A percentile compares a stretch with the other conserved stretches of the same genome.
phyloP scores from a whole-genome alignment of 2,888 invertebrate genomes.

The Drosophila imparisetae region DNA sequence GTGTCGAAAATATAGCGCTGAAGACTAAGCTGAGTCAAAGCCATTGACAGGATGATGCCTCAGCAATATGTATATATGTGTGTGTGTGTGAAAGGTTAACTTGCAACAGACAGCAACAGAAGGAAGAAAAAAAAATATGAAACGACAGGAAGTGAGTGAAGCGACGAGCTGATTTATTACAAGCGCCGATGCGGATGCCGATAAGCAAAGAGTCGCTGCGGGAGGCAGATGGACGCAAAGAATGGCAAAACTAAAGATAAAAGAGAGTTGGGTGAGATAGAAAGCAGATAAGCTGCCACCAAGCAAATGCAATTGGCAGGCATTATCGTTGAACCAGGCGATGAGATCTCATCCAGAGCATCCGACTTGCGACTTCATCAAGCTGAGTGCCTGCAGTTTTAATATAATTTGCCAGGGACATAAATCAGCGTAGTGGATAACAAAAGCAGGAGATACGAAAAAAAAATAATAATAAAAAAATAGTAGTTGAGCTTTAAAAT shows the following conservation, averaged over 20 bases:
- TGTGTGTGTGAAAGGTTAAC: conserved; percentile 55
- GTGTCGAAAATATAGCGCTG: conserved; percentile 65
- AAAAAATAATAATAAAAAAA: conserved; percentile 21
- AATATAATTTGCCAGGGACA: conserved; percentile 63
- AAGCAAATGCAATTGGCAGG: conserved; percentile 73
- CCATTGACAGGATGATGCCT: conserved; percentile 73
- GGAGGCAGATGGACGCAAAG: conserved; percentile 1
- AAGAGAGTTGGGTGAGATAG: conserved; percentile 4
- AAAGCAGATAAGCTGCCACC: conserved; percentile 31
- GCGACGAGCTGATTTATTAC: conserved; percentile 76
- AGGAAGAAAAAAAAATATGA: conserved; percentile 21
- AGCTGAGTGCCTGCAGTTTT: conserved; percentile 69
- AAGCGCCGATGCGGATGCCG: conserved; percentile 59
- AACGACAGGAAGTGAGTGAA: conserved; percentile 46
- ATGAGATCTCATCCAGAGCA: conserved; percentile 41
- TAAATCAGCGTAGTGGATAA: conserved; percentile 35
- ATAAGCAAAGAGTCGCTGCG: conserved; percentile 42
- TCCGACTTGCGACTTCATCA: conserved; percentile 58
- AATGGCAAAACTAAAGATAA: conserved; percentile 5
- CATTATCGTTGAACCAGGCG: conserved; percentile 54
- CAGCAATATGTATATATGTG: conserved; percentile 29
- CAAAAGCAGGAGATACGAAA: conserved; percentile 2
- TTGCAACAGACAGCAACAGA: conserved; percentile 38
- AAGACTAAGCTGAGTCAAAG: conserved; percentile 49
- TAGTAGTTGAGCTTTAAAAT: conserved; percentile 43